Base-by-base conservation (phyloP, 2,888 invertebrate species). In the Catocala fraxini region DNA sequence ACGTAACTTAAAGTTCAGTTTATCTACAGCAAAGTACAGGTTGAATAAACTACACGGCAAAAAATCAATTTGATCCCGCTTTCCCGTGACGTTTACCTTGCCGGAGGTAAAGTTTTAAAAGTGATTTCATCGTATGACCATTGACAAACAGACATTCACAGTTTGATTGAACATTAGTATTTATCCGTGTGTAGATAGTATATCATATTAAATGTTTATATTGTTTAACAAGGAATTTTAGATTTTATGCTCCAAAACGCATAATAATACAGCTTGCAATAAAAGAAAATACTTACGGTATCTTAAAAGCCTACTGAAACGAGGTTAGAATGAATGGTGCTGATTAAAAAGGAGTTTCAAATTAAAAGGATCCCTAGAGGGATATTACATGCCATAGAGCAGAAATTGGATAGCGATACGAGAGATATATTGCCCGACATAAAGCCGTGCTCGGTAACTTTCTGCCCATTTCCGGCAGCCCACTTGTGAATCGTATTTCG, bases 401-500 rank as follows among this genome's bases (percentile, higher is more conserved):
- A 91, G 91, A 91, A 92, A 92, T 92, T 91, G 92, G 91, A 91
- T 91, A 89, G 89, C 90, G 91, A 91, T 92, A 91, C 87, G 90
- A 86, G 86, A 91, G 89, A 93, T 91, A 91, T 93, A 93, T 92
- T 91, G 86, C 86, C 84, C 86, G 89, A 89, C 89, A 91, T 92
- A 93, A 93, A 90, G 90, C 89, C 89, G 86, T 85, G 86, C 87
- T 89, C 89, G 86, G 89, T 89, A 91, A 90, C 91, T 89, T 91
- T 90, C 90, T 89, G 89, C 89, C 92, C 89, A 91, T 93, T 93
- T 91, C 92, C 90, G 89, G 87, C 89, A 91, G 91, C 83, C 92
- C 92, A 93, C 92, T 93, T 91, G 89, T 91, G 92, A 92, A 91
- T 92, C 91, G 91, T 89, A 93, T 93, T 93, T 93, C 88, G 88